Percentiles rank a stretch among this genome's conserved stretches.
Evolutionary conservation across 2,113 vertebrate genomes (phyloP).

Genomic region (Ailuropoda melanoleuca): DNA sequence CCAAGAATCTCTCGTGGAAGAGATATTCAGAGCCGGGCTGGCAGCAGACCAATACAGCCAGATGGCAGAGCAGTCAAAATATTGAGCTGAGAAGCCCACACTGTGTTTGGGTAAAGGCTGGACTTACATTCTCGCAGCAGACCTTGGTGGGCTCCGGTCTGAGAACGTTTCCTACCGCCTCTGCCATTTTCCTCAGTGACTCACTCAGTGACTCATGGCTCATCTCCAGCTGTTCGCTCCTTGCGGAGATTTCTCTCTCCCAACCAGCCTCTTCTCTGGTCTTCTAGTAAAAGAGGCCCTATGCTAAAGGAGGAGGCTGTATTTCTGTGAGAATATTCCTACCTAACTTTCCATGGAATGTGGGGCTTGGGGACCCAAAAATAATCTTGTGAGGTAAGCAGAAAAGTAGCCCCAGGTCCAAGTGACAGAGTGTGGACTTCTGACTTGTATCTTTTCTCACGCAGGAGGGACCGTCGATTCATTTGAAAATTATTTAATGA

Average conservation of each 20-base stretch:
- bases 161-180: neutral
- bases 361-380: neutral
- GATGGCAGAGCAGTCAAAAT: constrained; percentile 39
- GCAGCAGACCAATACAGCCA: neutral
- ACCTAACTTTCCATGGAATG: neutral
- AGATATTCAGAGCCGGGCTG: neutral
- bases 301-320: neutral
- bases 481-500: neutral
- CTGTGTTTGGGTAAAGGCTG: constrained; percentile 33
- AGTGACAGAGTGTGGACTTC: neutral
- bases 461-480: neutral
- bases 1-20: neutral
- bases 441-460: neutral
- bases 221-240: fast-evolving
- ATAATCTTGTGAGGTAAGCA: neutral
- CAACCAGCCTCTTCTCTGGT: neutral
- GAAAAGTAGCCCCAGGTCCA: neutral
- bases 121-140: neutral
- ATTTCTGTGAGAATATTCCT: neutral
- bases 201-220: neutral
- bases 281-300: neutral
- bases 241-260: neutral
- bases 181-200: neutral
- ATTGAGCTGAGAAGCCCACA: neutral
- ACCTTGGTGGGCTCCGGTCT: neutral